These are phyloP conservation scores for Buceros bicornis DNA, from an alignment of 2,797 vertebrate species.

Conservation along the genomic window DNA sequence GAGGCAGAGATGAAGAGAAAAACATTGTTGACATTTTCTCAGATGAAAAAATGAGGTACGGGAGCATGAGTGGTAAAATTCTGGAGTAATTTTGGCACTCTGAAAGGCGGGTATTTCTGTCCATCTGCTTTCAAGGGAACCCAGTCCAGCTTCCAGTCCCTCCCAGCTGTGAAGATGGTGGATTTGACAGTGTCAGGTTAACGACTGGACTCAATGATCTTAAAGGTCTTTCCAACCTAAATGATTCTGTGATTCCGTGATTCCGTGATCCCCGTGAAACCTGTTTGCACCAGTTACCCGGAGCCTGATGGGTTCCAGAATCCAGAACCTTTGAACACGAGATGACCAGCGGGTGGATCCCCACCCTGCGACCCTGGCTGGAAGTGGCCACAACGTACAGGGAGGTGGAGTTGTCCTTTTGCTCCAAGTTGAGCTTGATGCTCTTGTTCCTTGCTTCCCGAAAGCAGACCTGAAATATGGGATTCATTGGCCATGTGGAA, in stretches of 20 bases:
- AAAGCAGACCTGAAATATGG: background rate
- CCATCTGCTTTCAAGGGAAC: background rate
- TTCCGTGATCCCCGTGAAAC: background rate
- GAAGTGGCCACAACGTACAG: background rate
- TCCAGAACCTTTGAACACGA: background rate
- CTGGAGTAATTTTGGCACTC: background rate
- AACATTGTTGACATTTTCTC: background rate
- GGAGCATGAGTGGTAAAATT: accelerated
- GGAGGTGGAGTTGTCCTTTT: background rate
- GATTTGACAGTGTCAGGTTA: background rate
- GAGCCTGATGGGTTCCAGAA: background rate
- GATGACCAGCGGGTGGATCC: accelerated
- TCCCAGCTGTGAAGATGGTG: background rate
- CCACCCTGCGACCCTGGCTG: background rate
- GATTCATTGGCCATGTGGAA: background rate
- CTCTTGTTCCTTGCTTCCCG: accelerated
- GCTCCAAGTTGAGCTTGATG: background rate
- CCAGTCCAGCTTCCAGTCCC: background rate
- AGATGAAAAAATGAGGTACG: background rate
- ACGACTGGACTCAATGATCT: too few relatives aligned
- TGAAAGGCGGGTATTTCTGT: background rate
- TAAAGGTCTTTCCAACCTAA: background rate
- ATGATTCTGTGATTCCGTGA: background rate
- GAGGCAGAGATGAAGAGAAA: background rate
- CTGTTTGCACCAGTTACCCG: background rate